Base-by-base conservation (phyloP, 37 sponge, comb jelly and placozoan genomes). In the Lycopodina hypogea region DNA sequence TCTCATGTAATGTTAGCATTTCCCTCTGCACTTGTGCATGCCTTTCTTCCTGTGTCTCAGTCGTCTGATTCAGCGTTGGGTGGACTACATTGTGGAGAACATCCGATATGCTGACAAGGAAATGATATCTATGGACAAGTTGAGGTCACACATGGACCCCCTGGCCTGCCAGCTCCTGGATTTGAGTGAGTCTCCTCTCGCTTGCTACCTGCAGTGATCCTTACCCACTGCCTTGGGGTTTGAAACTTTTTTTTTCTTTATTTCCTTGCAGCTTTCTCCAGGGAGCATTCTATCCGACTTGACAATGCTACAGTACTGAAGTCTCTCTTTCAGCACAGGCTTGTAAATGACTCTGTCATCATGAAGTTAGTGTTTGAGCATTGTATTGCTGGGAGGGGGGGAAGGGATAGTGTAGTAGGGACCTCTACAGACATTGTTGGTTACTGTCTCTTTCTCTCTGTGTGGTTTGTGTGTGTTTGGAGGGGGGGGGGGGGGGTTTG, bases 221-320 rank as follows among this genome's bases (percentile, higher is more conserved):
- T n/a, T 59, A 6, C 60, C 60, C 28, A 28, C 60, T 24, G 19
- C 61, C 24, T 34, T 65, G 33, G 35, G 32, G 48, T 32, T 12
- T 30, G 17, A 3, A 32, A 42, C 26, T 42, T 15, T 15, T 38
- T n/a, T 24, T 70, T 1, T 21, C 45, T 12, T 65, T 33, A 65
- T 14, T 30, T 53, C 29, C 2, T 37, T 73, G 33, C 42, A 93
- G 94, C 90, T 22, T 93, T 93, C 51, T 88, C 89, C 55, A 82
- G 94, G 11, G 94, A 93, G 50, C 90, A 89, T 75, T 57, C 86
- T 0, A 71, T 93, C n/a, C 82, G 94, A 3, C 52, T 93, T 67
- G 90, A 93, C 77, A 89, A 86, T 50, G 94, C 90, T 22, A 65
- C 79, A 18, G 74, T 88, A 35, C 51, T 93, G 53, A 89, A 89